Conservation (phyloP, 2,888 invertebrate genomes). For the Acronicta aceris region DNA sequence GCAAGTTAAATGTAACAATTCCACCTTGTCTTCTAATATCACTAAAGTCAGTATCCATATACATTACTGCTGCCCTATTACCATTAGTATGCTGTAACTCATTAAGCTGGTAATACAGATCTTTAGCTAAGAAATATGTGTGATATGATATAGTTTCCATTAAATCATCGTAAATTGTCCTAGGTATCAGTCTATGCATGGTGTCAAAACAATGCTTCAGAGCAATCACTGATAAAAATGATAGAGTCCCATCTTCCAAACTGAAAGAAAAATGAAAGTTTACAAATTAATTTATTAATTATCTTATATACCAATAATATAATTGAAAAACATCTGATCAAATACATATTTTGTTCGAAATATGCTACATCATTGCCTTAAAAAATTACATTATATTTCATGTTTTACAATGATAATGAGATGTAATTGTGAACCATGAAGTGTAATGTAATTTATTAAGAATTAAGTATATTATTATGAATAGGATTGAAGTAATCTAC, state of each 20-base stretch:
- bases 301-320: neutral
- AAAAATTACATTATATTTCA: no score
- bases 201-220: slow-evolving; percentile 95
- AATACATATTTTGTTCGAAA: slow-evolving; percentile 18
- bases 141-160: slow-evolving; percentile 92
- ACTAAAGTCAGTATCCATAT: slow-evolving; percentile 92
- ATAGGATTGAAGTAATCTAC: no score
- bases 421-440: no score
- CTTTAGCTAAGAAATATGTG: slow-evolving; percentile 93
- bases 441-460: no score
- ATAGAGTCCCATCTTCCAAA: slow-evolving; percentile 98
- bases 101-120: slow-evolving; percentile 91
- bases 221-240: slow-evolving; percentile 95
- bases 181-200: slow-evolving; percentile 91
- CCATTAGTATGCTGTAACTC: slow-evolving; percentile 93
- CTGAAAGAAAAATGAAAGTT: slow-evolving; percentile 80
- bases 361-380: slow-evolving; percentile 24
- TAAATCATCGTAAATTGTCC: slow-evolving; percentile 74
- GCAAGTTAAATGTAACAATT: slow-evolving; percentile 96
- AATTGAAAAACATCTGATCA: slow-evolving; percentile 25
- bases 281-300: no score
- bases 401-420: no score
- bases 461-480: no score
- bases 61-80: slow-evolving; percentile 91
- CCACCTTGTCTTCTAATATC: slow-evolving; percentile 93